phyloP scores from a whole-genome alignment of 2,888 invertebrate species.

The Belgica antarctica region DNA sequence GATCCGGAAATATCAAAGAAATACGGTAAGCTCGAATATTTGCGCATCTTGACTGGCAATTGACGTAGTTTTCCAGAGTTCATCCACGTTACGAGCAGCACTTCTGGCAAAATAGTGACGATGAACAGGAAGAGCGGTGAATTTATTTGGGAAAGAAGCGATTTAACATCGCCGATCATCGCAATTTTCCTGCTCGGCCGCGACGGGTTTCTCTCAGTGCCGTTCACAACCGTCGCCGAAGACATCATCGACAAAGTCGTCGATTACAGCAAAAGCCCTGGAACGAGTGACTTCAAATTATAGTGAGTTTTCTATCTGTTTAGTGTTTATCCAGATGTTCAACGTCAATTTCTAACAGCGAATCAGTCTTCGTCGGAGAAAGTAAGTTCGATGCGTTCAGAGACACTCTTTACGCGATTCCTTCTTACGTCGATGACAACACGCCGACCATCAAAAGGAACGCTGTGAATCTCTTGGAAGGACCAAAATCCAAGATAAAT shows the following conservation, averaged over 20 bases:
- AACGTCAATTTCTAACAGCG: slow-evolving; percentile 59
- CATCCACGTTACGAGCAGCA: slow-evolving; percentile 86
- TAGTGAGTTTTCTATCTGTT: slow-evolving; percentile 56
- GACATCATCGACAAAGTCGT: slow-evolving; percentile 73
- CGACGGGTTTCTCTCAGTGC: slow-evolving; percentile 76
- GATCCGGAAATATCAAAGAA: slow-evolving; percentile 72
- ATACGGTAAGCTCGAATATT: slow-evolving; percentile 65
- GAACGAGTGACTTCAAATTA: slow-evolving; percentile 62
- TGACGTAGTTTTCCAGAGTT: too few species aligned
- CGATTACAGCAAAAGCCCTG: slow-evolving; percentile 62
- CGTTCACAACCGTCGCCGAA: slow-evolving; percentile 82
- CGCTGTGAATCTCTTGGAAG: slow-evolving; percentile 49
- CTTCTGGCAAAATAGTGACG: slow-evolving; percentile 81
- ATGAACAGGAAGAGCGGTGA: slow-evolving; percentile 78
- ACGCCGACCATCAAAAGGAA: slow-evolving; percentile 70
- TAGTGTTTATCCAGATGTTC: neutral
- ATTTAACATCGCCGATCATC: slow-evolving; percentile 86
- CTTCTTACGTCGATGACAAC: slow-evolving; percentile 87
- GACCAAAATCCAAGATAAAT: slow-evolving; percentile 48
- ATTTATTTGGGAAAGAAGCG: slow-evolving; percentile 76
- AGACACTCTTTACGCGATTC: slow-evolving; percentile 70
- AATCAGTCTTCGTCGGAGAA: slow-evolving; percentile 90
- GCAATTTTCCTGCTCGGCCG: slow-evolving; percentile 78
- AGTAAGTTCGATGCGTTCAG: slow-evolving; percentile 70
- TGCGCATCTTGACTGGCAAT: too few species aligned